Conservation (phyloP, 2,113 vertebrate genomes). For the Verasper variegatus region DNA sequence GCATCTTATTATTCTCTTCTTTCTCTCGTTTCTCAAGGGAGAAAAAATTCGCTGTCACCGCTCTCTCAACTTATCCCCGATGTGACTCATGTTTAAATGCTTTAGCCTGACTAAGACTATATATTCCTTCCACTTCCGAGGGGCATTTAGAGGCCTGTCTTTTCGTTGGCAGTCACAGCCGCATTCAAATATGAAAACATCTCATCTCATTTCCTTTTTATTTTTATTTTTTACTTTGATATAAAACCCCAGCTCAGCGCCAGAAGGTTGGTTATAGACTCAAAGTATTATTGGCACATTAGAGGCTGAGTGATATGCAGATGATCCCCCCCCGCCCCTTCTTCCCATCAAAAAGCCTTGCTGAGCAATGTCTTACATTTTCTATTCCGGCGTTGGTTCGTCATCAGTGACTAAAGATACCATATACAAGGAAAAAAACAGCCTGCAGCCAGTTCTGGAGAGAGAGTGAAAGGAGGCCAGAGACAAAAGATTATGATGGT, state of each 20-base stretch:
- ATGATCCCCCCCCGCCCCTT: slow-evolving; percentile 7
- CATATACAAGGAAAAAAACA: slow-evolving; percentile 25
- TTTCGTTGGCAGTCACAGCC: neutral
- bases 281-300: neutral
- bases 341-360: slow-evolving; percentile 9
- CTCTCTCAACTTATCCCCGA: neutral
- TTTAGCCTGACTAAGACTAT: neutral
- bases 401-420: slow-evolving; percentile 58
- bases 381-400: slow-evolving; percentile 28
- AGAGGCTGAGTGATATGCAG: slow-evolving; percentile 27
- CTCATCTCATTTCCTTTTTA: neutral
- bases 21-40: no score
- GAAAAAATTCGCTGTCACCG: no score
- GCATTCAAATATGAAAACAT: neutral
- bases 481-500: slow-evolving; percentile 72
- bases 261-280: neutral
- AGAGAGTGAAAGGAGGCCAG: slow-evolving; percentile 68
- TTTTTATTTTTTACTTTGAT: neutral
- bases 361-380: slow-evolving; percentile 15
- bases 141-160: neutral
- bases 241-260: neutral
- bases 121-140: neutral
- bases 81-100: neutral
- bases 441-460: slow-evolving; percentile 64
- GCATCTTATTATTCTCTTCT: no score